Conservation (phyloP, 2,113 vertebrate genomes). For the Strix aluco region DNA sequence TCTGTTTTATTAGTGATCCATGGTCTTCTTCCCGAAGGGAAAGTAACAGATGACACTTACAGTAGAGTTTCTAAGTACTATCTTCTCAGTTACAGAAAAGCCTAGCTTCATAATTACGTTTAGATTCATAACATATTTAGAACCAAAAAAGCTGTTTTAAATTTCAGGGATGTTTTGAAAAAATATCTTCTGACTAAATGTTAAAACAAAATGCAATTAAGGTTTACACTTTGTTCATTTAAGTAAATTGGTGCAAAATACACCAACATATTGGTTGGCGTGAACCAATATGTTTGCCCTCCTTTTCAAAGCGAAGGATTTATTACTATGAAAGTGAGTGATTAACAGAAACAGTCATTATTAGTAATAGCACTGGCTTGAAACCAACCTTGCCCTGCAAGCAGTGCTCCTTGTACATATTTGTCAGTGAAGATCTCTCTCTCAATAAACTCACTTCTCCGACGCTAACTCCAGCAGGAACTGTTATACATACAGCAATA, state of each 20-base stretch:
- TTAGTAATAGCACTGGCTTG: not conserved
- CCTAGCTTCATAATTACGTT: not conserved
- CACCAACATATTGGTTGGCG: not conserved
- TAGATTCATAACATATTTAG: not conserved
- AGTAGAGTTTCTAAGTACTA: not conserved
- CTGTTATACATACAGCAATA: not conserved
- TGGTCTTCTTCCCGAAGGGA: not conserved
- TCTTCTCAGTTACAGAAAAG: not conserved
- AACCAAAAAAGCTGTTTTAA: not conserved
- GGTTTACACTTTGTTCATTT: not conserved
- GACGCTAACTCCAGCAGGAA: not conserved
- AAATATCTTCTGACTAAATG: not conserved
- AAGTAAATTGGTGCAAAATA: not conserved
- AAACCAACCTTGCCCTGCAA: not conserved
- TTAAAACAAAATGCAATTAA: slow-evolving; percentile 16
- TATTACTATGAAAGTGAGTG: not conserved
- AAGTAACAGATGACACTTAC: not conserved
- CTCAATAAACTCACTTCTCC: not conserved
- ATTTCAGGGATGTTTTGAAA: not conserved
- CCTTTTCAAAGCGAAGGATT: not conserved
- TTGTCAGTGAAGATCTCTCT: not conserved
- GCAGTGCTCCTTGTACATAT: not conserved
- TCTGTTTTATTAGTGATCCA: not conserved
- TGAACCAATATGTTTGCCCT: not conserved
- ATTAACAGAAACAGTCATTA: not conserved